Percentiles rank a stretch among this genome's conserved stretches.
Conservation (phyloP, 1,140 invertebrate species). For the Telenomus remus region DNA sequence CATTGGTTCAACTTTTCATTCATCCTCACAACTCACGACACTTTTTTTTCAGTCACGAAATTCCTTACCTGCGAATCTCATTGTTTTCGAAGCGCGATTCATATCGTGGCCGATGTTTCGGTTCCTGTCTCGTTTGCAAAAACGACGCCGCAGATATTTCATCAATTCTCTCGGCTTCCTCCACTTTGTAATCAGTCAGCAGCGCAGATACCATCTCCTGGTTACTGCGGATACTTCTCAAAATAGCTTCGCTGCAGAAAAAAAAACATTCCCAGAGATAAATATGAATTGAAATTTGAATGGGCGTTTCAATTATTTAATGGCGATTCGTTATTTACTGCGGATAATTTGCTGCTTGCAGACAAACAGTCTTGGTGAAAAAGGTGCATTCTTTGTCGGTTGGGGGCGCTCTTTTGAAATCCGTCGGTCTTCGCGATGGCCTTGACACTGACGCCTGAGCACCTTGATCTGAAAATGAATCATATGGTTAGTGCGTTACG, state of each 20-base stretch:
- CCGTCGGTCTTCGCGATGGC: conserved; percentile 58
- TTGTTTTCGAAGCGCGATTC: conserved; percentile 70
- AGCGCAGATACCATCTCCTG: conserved; percentile 82
- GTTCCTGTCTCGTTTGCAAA: conserved; percentile 37
- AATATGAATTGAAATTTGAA: not conserved
- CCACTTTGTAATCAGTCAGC: conserved; percentile 79
- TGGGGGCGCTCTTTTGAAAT: conserved; percentile 41
- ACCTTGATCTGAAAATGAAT: conserved; percentile 34
- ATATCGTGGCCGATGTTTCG: conserved; percentile 50
- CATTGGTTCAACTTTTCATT: not conserved
- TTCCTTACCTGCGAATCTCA: conserved; percentile 70
- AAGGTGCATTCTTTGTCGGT: conserved; percentile 79
- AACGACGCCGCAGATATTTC: conserved; percentile 25
- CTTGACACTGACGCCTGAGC: conserved; percentile 40
- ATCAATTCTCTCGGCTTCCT: conserved; percentile 55
- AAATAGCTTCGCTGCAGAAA: conserved; percentile 82
- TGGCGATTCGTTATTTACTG: conserved; percentile 77
- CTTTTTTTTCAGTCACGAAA: not conserved
- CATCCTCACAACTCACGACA: not conserved
- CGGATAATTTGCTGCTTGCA: conserved; percentile 85
- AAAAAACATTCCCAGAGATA: not conserved
- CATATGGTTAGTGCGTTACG: not conserved
- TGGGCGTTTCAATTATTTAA: not conserved
- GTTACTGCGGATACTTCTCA: conserved; percentile 82
- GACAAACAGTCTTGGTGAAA: conserved; percentile 85